phyloP scores from a whole-genome alignment of 2,797 vertebrate species.

The Lemur catta region DNA sequence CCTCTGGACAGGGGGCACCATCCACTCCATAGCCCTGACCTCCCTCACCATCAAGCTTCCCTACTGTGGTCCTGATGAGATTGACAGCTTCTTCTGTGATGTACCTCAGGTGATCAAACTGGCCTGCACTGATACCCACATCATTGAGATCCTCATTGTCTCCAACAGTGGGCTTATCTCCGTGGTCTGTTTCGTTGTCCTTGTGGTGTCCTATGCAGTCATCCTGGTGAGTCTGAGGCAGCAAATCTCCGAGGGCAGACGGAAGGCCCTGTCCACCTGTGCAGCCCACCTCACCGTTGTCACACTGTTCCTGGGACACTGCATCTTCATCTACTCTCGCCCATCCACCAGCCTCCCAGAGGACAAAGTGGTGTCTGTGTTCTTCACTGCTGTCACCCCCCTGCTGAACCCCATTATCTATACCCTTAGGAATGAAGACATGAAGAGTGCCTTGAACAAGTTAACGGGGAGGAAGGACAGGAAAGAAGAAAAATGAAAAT shows the following conservation, averaged over 20 bases:
- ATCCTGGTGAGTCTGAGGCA: conserved; percentile 77
- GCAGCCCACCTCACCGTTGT: conserved; percentile 78
- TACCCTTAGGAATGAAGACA: conserved; percentile 79
- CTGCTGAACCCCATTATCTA: conserved; percentile 82
- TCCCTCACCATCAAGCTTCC: conserved; percentile 78
- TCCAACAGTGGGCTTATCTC: conserved; percentile 81
- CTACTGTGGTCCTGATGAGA: conserved; percentile 77
- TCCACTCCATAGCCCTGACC: conserved; percentile 77
- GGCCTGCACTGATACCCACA: conserved; percentile 74
- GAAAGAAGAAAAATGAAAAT: conserved; percentile 49
- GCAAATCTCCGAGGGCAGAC: conserved; percentile 64
- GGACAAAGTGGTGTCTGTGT: conserved; percentile 80
- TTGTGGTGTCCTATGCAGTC: conserved; percentile 75
- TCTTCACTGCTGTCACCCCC: conserved; percentile 78
- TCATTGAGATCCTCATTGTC: conserved; percentile 78
- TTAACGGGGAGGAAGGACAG: conserved; percentile 25
- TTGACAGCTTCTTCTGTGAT: conserved; percentile 82
- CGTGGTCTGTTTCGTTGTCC: conserved; percentile 74
- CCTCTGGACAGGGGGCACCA: conserved; percentile 73
- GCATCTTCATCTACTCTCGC: conserved; percentile 81
- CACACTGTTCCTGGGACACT: conserved; percentile 78
- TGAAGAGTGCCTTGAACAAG: conserved; percentile 77
- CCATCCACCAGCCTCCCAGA: conserved; percentile 78
- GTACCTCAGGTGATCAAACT: conserved; percentile 78
- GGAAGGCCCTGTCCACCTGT: conserved; percentile 80